Evolutionary conservation across 2,888 invertebrate genomes (phyloP).

Genomic region (Caenorhabditis auriculariae): DNA sequence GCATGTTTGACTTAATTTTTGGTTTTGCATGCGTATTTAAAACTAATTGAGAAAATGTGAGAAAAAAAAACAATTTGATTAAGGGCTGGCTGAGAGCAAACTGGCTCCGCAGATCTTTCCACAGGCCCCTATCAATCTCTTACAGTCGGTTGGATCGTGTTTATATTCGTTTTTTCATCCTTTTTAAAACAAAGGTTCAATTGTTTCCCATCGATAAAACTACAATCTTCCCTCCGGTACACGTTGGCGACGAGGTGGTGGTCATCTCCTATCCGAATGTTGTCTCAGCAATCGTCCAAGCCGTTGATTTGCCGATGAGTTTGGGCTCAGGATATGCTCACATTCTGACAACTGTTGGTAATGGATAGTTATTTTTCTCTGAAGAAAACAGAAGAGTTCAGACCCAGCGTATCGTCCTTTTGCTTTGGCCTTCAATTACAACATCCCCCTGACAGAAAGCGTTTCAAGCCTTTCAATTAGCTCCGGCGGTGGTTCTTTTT

Average conservation of each 20-base stretch:
- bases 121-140: slow-evolving; percentile 14
- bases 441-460: slow-evolving; percentile 18
- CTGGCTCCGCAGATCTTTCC: slow-evolving; percentile 26
- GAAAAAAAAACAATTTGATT: slow-evolving; percentile 2
- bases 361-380: neutral
- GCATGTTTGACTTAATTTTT: too few species aligned
- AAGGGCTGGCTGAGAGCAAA: slow-evolving; percentile 29
- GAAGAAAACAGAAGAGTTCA: slow-evolving; percentile 3
- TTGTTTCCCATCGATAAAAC: slow-evolving; percentile 22
- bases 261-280: slow-evolving; percentile 25
- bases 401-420: slow-evolving; percentile 32
- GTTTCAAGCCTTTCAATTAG: slow-evolving; percentile 15
- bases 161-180: too few species aligned
- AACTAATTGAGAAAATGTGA: neutral
- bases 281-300: slow-evolving; percentile 19
- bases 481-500: slow-evolving; percentile 9
- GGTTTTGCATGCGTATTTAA: too few species aligned
- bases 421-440: slow-evolving; percentile 32
- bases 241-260: slow-evolving; percentile 37
- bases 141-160: slow-evolving; percentile 12
- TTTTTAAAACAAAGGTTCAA: slow-evolving; percentile 9
- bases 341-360: slow-evolving; percentile 31
- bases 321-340: slow-evolving; percentile 19
- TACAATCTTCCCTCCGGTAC: slow-evolving; percentile 27
- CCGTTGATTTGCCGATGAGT: slow-evolving; percentile 1